Percentiles rank a stretch among this genome's conserved stretches.
These are phyloP conservation scores for Channa maculata DNA, from an alignment of 2,113 vertebrate genomes.

Conservation along the genomic window DNA sequence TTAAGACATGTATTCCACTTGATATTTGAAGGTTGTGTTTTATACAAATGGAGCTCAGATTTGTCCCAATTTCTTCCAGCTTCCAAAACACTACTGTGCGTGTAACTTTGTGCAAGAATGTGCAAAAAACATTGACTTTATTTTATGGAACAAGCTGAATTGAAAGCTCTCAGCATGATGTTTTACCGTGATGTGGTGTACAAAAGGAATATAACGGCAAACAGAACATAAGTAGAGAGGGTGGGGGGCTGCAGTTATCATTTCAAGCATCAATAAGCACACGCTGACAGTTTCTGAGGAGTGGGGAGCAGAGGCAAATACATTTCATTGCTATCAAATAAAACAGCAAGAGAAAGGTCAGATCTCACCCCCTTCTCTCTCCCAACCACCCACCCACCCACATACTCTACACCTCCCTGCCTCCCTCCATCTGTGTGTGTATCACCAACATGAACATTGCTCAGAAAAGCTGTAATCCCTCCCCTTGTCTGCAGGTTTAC, in stretches of 20 bases:
- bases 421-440: background rate
- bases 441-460: conserved; percentile 9
- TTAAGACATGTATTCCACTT: background rate
- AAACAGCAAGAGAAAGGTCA: conserved; percentile 43
- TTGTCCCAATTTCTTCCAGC: background rate
- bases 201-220: conserved; percentile 8
- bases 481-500: conserved; percentile 38
- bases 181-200: background rate
- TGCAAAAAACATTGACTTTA: background rate
- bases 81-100: background rate
- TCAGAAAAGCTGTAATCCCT: conserved; percentile 44
- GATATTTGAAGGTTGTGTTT: background rate
- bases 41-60: background rate
- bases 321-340: conserved; percentile 7
- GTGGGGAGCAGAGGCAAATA: background rate
- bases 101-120: background rate
- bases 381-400: background rate
- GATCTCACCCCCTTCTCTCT: background rate
- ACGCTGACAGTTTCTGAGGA: conserved; percentile 22
- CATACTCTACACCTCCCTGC: background rate
- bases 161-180: background rate
- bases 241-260: conserved; percentile 34
- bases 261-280: conserved; percentile 36
- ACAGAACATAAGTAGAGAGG: conserved; percentile 1
- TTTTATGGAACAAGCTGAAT: background rate